Percentiles rank a stretch among this genome's conserved stretches.
Conservation (phyloP, 2,797 vertebrate species). For the Pseudomugil gertrudae region DNA sequence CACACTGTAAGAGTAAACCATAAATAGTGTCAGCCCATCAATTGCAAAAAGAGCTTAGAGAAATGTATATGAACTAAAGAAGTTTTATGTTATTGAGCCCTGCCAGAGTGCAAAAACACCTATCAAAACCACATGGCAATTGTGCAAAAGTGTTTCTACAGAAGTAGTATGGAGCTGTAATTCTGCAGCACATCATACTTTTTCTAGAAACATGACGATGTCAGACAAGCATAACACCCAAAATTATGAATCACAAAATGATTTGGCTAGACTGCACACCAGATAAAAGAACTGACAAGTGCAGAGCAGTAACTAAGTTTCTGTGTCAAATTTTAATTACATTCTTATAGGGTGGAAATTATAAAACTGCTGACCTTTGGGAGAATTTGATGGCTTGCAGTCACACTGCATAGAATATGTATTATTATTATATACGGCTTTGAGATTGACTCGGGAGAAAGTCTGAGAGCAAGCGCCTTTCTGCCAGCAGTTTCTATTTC, state of each 20-base stretch:
- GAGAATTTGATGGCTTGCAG: slow-evolving; percentile 71
- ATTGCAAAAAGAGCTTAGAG: slow-evolving; percentile 1
- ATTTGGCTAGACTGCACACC: slow-evolving; percentile 18
- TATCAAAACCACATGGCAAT: slow-evolving; percentile 13
- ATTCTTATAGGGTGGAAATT: slow-evolving; percentile 65
- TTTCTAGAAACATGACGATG: slow-evolving; percentile 38
- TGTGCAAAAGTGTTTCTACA: slow-evolving; percentile 17
- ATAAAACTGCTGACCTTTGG: slow-evolving; percentile 74
- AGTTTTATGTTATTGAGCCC: slow-evolving; percentile 18
- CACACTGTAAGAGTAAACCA: slow-evolving; percentile 15
- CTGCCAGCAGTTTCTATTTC: slow-evolving; percentile 75
- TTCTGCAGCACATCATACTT: slow-evolving; percentile 29
- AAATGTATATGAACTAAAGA: slow-evolving; percentile 19
- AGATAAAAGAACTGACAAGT: slow-evolving; percentile 31
- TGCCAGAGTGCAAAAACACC: slow-evolving; percentile 25
- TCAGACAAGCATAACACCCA: slow-evolving; percentile 46
- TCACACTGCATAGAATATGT: slow-evolving; percentile 74
- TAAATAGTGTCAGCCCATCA: slow-evolving; percentile 15
- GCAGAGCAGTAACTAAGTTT: slow-evolving; percentile 54
- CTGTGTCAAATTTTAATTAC: slow-evolving; percentile 72
- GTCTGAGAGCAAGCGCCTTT: slow-evolving; percentile 62
- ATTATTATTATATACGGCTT: slow-evolving; percentile 73
- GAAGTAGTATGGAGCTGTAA: slow-evolving; percentile 31
- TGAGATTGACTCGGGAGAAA: slow-evolving; percentile 69
- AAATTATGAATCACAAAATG: slow-evolving; percentile 30